Evolutionary conservation across 2,888 invertebrate species (phyloP).

Genomic region (Stenchaetothrips biformis): DNA sequence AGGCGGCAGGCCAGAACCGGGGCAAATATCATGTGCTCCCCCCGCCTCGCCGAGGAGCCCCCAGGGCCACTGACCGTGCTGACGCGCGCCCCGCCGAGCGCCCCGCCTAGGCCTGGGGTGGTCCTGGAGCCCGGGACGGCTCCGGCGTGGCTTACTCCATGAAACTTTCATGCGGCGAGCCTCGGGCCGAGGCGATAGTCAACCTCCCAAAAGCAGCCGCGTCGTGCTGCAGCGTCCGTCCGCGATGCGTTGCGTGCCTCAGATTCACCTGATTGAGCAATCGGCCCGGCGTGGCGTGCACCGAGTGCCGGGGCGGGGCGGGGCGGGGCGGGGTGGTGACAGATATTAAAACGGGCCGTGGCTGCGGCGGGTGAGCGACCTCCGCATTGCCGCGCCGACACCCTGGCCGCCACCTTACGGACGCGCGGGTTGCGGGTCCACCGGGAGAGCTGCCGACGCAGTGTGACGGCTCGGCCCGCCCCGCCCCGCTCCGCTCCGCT

Average conservation of each 20-base stretch:
- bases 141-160: background rate
- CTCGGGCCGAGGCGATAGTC: background rate
- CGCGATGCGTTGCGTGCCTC: background rate
- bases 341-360: background rate
- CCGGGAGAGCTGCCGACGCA: background rate
- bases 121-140: too few relatives aligned
- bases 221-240: background rate
- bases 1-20: too few relatives aligned
- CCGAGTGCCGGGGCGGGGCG: background rate
- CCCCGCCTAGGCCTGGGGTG: too few relatives aligned
- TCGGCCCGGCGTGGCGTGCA: background rate
- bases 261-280: background rate
- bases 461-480: background rate
- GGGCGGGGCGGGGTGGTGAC: background rate
- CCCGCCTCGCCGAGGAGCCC: too few relatives aligned
- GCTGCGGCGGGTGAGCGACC: background rate
- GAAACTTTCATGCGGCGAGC: constrained; percentile 14
- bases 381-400: too few relatives aligned
- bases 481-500: too few relatives aligned
- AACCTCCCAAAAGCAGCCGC: background rate
- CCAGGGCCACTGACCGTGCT: too few relatives aligned
- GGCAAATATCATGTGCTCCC: too few relatives aligned
- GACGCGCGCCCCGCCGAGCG: too few relatives aligned
- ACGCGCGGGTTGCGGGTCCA: too few relatives aligned
- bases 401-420: too few relatives aligned